These are phyloP conservation scores for Dicyrtomina minuta DNA, from an alignment of 2,888 invertebrate genomes.

Conservation along the genomic window DNA sequence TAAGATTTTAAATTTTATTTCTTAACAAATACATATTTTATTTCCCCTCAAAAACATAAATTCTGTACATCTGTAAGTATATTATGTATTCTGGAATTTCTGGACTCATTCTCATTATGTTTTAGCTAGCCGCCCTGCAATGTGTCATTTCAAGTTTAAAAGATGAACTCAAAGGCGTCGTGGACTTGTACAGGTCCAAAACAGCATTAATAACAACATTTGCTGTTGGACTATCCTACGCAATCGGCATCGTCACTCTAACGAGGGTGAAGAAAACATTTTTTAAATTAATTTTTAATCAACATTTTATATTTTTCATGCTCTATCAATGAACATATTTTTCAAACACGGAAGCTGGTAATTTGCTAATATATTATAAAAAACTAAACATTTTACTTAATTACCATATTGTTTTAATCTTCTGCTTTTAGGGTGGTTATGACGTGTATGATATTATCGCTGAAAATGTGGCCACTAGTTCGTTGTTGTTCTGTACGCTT, in stretches of 20 bases:
- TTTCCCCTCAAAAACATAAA: no score
- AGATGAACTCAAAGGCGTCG: not conserved
- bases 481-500: conserved; percentile 5
- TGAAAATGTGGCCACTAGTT: not conserved
- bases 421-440: conserved; percentile 12
- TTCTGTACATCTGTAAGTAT: not conserved
- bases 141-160: conserved; percentile 8
- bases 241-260: not conserved
- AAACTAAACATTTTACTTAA: no score
- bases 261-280: not conserved
- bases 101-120: not conserved
- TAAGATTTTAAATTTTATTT: not conserved
- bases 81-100: not conserved
- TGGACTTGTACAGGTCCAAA: not conserved
- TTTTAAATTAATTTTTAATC: not conserved
- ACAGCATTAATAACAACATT: not conserved
- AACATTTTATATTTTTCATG: not conserved
- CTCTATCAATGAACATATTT: not conserved
- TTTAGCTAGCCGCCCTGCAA: conserved; percentile 13
- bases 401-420: no score
- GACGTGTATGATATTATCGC: conserved; percentile 2
- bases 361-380: no score
- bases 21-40: no score
- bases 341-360: not conserved
- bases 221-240: not conserved